Base-by-base conservation (phyloP, 1,140 invertebrate genomes). In the Calephelis nemesis region DNA sequence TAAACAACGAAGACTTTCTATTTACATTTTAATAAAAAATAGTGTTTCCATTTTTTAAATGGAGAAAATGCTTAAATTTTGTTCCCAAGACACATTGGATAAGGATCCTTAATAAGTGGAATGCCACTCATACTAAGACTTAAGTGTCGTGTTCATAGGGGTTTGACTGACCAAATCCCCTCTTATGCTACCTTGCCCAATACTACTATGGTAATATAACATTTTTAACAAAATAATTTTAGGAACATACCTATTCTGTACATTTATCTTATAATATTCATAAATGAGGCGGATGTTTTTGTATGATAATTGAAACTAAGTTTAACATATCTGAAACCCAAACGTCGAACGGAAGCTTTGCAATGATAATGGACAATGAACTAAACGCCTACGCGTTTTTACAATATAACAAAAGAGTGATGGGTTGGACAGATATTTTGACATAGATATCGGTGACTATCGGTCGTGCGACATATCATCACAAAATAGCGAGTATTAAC, bases 291-390 rank as follows among this genome's bases (percentile, higher is more conserved):
- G 87, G 88, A 90, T 90, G 88, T 84, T 83, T 80, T 81, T 69
- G 69, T 52, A 47, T 74, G 82, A 87, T 84, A 84, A 84, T 64
- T 74, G 66, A 65, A 73, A 65, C 69, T 60, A 70, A 72, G 74
- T 78, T 77, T 71, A 30, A 54, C 52, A 30, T 54, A 54, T 73
- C 77, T 76, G 30, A 54, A 54, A 54, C 52, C 52, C 30, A 54
- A 9, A 39, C 13, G 74, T 68, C 69, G 63, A 82, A 72, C 81
- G 85, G 86, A 88, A 81, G 79, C 69, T 69, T 65, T 70, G 67
- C 72, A 67, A 69, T 75, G 82, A 90, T 87, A 87, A 86, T 88
- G 85, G 82, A 71, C 85, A 90, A 68, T 88, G 84, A 86, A 87
- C 85, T 72, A 72, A 70, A 72, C 77, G 74, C 86, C 84, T 68